Conservation (phyloP, 2,888 invertebrate genomes). For the Lysandra coridon region DNA sequence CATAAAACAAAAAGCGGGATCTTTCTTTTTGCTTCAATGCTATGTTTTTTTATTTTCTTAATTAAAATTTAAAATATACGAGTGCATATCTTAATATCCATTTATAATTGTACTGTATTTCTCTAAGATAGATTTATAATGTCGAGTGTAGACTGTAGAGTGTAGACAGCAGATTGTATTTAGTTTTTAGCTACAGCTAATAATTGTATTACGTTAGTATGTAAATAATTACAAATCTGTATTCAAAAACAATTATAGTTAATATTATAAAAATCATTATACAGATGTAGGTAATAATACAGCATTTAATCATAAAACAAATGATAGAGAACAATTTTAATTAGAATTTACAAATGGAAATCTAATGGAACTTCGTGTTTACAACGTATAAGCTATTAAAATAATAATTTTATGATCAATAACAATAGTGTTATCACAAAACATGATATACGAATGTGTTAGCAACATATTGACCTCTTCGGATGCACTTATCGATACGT, state of each 20-base stretch:
- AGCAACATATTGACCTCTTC: not conserved
- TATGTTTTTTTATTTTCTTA: too few species aligned
- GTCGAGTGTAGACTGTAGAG: too few species aligned
- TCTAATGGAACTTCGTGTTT: not conserved
- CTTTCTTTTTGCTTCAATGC: too few species aligned
- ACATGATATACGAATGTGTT: not conserved
- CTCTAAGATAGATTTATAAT: too few species aligned
- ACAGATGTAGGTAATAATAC: not conserved
- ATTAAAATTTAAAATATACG: too few species aligned
- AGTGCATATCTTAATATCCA: too few species aligned
- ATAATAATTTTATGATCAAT: not conserved
- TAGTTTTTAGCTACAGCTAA: too few species aligned
- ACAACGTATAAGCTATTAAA: not conserved
- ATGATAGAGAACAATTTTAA: not conserved
- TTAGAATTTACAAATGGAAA: not conserved
- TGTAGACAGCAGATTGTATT: too few species aligned
- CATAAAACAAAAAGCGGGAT: too few species aligned
- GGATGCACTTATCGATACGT: not conserved
- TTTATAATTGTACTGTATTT: too few species aligned
- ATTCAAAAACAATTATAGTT: not conserved
- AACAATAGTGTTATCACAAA: not conserved
- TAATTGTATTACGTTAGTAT: not conserved
- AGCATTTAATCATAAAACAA: not conserved
- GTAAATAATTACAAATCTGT: not conserved
- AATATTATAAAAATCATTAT: not conserved